Evolutionary conservation across 2,888 invertebrate genomes (phyloP), one percentile per base, ranked within the genome.

Genomic region (Nymphalis polychloros): DNA sequence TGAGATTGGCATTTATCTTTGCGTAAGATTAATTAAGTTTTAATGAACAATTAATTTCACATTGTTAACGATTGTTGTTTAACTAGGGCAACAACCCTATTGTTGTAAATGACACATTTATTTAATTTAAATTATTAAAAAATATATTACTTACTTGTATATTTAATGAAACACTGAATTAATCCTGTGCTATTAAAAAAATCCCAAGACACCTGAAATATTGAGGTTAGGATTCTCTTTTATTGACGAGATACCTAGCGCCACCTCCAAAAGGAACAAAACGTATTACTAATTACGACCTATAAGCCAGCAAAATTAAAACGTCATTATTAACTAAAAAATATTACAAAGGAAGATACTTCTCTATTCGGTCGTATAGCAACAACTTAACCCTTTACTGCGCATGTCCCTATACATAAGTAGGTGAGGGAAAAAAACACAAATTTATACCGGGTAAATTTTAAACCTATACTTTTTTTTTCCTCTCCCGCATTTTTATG

Each of bases 401-500:
- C 92, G 92, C 92, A 92, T 91, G 92, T 81, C 89, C 75, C 82
- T 88, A 88, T 90, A 90, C 90, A 89, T 88, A 90, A 90, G 90
- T 90, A 90, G 87, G 83, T 84, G 82, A 84, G 81, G 87, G 90
- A 92, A 92, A 92, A 93, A 93, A 93, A 93, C 90, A 89, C 91
- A 89, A 92, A 90, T 91, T 92, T 92, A 91, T 91, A 90, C 92
- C 92, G 92, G 92, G 92, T 82, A 92, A 93, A 92, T 90, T 92
- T 92, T 91, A 92, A 91, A 92, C 86, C 90, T 92, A 92, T 92
- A 92, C 92, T 92, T 93, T 92, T 92, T 23, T 90, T 92, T 91
- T 90, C 84, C 88, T 83, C 82, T 83, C 86, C 81, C 82, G 86
- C 88, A 90, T 91, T 92, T 92, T 92, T 92, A 91, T 89, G 91